Percentiles rank a stretch among this genome's conserved stretches.
Evolutionary conservation across 2,797 vertebrate genomes (phyloP).

Genomic region (Eulemur albifrons): DNA sequence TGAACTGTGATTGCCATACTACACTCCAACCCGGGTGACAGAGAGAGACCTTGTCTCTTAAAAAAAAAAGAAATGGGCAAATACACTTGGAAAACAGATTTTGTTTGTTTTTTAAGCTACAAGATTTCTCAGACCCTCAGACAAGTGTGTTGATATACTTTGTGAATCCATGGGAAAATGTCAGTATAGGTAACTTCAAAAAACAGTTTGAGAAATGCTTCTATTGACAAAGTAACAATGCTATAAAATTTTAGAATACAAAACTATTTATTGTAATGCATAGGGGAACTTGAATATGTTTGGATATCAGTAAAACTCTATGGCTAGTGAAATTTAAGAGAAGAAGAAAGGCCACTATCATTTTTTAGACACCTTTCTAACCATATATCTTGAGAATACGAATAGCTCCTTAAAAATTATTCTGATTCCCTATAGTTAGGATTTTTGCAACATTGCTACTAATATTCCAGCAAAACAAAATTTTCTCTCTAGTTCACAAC

Average conservation of each 20-base stretch:
- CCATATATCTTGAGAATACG: background rate
- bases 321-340: background rate
- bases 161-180: background rate
- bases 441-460: slow-evolving; percentile 3
- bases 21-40: background rate
- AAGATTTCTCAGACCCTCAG: background rate
- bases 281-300: background rate
- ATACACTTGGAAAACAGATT: background rate
- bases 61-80: background rate
- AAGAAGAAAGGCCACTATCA: background rate
- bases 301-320: background rate
- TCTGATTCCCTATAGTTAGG: background rate
- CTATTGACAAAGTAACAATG: background rate
- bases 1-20: background rate
- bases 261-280: background rate
- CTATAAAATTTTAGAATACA: background rate
- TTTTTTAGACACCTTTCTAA: background rate
- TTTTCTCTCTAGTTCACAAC: slow-evolving; percentile 23
- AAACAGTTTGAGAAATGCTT: slow-evolving; percentile 11
- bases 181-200: background rate
- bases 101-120: background rate
- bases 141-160: background rate
- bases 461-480: slow-evolving; percentile 31
- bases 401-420: slow-evolving; percentile 22
- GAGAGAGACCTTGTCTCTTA: background rate